phyloP scores from a whole-genome alignment of 2,888 invertebrate genomes.

The Fragum sueziense region DNA sequence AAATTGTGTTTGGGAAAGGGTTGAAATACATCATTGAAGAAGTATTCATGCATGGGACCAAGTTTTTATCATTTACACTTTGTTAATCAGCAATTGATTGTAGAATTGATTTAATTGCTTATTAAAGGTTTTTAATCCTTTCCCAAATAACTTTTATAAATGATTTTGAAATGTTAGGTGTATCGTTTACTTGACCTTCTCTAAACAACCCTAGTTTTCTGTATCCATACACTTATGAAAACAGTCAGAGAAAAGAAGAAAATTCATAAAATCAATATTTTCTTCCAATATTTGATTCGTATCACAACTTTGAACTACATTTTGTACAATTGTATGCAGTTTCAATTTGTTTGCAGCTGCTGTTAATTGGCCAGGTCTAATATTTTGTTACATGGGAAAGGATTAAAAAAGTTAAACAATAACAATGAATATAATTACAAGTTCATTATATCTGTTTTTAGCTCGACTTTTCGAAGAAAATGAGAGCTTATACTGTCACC shows the following conservation, averaged over 20 bases:
- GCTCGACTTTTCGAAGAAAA: too few relatives aligned
- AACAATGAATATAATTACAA: neutral
- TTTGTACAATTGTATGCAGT: neutral
- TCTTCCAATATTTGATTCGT: neutral
- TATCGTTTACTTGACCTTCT: neutral
- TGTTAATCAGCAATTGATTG: neutral
- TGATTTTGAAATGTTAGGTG: neutral
- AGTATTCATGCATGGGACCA: neutral
- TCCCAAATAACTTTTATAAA: neutral
- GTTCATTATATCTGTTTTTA: too few relatives aligned
- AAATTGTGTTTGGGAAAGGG: too few relatives aligned
- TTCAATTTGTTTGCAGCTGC: neutral
- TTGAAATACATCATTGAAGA: too few relatives aligned
- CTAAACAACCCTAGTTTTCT: neutral
- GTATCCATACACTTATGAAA: neutral
- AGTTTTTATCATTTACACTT: neutral
- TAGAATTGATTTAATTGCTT: neutral
- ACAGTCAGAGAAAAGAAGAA: neutral
- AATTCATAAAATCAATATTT: neutral
- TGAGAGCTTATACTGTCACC: too few relatives aligned
- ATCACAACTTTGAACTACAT: neutral
- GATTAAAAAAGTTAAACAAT: neutral
- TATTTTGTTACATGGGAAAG: neutral
- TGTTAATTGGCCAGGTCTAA: neutral
- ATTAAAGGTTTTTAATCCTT: too few relatives aligned